phyloP scores from a whole-genome alignment of 2,113 vertebrate species.

The Antechinus stuartii region DNA sequence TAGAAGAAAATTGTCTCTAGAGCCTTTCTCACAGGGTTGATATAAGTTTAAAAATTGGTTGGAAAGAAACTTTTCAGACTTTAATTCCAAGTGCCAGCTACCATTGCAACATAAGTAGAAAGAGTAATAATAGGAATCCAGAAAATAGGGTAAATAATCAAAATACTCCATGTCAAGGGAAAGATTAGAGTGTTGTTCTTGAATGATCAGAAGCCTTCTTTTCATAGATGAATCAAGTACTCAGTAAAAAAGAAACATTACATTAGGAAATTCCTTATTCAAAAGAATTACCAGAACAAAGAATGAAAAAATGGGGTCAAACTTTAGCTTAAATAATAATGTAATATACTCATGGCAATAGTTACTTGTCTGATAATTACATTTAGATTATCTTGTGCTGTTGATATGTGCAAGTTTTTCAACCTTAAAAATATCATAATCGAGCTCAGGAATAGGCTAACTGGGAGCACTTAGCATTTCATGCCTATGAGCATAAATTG shows the following conservation, averaged over 20 bases:
- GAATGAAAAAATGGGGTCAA: not conserved
- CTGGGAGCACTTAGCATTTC: not conserved
- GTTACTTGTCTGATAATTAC: not conserved
- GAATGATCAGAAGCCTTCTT: not conserved
- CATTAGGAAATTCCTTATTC: not conserved
- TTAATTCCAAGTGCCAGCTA: not conserved
- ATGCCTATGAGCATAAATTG: constrained; percentile 1
- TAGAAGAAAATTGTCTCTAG: not conserved
- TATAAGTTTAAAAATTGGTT: not conserved
- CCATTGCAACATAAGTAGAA: not conserved
- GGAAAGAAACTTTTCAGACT: not conserved
- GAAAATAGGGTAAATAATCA: not conserved
- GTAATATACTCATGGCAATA: not conserved
- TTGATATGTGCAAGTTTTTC: constrained; percentile 1
- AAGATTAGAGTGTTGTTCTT: not conserved
- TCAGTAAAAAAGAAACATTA: not conserved
- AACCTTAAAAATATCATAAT: constrained; percentile 1
- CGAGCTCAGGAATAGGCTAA: not conserved
- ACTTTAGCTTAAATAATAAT: not conserved
- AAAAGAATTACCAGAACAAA: not conserved
- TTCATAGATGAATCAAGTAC: not conserved
- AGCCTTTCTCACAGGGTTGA: not conserved
- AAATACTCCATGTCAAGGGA: not conserved
- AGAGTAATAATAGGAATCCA: not conserved
- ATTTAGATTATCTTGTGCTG: not conserved